phyloP scores from a whole-genome alignment of 2,797 vertebrate genomes.

The Eulemur albifrons region DNA sequence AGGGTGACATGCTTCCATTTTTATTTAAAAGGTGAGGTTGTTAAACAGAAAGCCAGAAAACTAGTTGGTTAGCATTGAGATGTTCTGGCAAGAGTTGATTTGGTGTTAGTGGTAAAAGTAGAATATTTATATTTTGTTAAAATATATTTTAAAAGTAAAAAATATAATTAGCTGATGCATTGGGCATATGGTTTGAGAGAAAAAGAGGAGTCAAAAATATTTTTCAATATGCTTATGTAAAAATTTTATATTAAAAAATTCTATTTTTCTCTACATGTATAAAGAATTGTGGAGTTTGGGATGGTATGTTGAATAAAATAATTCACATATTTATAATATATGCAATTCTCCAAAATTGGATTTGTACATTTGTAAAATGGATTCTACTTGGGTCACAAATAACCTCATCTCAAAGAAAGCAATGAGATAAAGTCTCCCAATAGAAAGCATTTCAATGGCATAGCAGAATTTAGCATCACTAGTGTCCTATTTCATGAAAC shows the following conservation, averaged over 20 bases:
- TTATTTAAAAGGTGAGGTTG: background rate
- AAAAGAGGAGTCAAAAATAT: background rate
- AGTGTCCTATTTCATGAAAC: background rate
- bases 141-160: background rate
- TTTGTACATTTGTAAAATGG: background rate
- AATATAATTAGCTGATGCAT: background rate
- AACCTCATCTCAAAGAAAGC: background rate
- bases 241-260: background rate
- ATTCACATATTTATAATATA: background rate
- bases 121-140: background rate
- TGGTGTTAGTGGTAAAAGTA: background rate
- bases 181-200: background rate
- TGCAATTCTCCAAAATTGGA: background rate
- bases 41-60: background rate
- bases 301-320: background rate
- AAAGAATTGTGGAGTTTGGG: background rate
- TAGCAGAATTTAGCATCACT: background rate
- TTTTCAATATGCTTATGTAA: background rate
- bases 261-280: background rate
- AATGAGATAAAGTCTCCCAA: background rate
- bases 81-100: background rate
- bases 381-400: background rate
- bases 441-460: rapidly evolving
- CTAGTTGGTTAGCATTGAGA: background rate
- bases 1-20: background rate